These are phyloP conservation scores for Nasalis larvatus DNA, from an alignment of 2,113 vertebrate genomes.

Conservation along the genomic window DNA sequence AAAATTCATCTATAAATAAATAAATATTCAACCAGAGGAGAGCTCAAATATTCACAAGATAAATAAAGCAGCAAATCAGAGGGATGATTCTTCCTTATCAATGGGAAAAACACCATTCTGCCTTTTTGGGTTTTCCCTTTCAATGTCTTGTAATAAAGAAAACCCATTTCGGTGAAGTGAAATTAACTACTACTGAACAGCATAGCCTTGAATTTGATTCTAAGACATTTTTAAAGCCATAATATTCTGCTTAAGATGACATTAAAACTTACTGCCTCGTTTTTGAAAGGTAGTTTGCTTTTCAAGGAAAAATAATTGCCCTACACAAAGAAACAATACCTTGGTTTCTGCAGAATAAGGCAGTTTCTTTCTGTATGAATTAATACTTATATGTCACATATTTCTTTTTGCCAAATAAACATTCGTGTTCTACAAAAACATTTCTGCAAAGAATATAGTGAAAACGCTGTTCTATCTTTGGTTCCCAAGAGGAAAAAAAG, in stretches of 20 bases:
- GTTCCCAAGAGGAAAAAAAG: neutral
- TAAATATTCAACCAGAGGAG: slow-evolving; percentile 53
- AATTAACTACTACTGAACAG: slow-evolving; percentile 59
- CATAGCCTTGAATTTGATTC: slow-evolving; percentile 30
- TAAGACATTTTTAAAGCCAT: slow-evolving; percentile 42
- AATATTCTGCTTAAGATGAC: slow-evolving; percentile 41
- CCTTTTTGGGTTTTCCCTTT: neutral
- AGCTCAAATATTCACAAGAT: neutral
- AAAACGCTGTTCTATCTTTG: neutral
- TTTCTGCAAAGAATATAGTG: neutral
- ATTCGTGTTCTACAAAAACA: neutral
- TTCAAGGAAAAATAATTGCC: slow-evolving; percentile 38
- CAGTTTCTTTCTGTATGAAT: neutral
- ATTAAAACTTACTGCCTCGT: slow-evolving; percentile 26
- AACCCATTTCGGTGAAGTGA: neutral
- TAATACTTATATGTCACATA: neutral
- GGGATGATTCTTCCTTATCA: neutral
- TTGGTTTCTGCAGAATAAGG: neutral
- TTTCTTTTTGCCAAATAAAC: neutral
- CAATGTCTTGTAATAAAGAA: slow-evolving; percentile 20
- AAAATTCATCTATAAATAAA: slow-evolving; percentile 17
- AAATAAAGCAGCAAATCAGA: neutral
- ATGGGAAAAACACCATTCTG: neutral
- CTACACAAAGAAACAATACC: neutral
- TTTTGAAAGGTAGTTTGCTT: slow-evolving; percentile 35